Conservation (phyloP, 2,797 vertebrate species). For the Cirrhinus mrigala region DNA sequence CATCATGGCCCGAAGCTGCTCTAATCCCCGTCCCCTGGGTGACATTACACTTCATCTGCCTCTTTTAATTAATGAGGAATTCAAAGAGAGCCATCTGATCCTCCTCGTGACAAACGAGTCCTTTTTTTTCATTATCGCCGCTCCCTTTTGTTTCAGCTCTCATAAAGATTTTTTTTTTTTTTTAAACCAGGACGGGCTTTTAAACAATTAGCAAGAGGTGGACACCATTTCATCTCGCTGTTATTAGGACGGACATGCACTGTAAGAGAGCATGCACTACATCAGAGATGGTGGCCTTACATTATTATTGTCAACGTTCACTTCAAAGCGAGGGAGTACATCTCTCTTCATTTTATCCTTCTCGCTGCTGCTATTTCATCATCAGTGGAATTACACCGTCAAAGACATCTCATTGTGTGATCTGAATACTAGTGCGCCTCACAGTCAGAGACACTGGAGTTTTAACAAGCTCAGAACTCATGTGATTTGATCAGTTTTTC, state of each 20-base stretch:
- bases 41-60: slow-evolving; percentile 58
- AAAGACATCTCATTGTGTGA: slow-evolving; percentile 24
- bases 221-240: slow-evolving; percentile 21
- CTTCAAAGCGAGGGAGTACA: slow-evolving; percentile 36
- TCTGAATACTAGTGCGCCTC: slow-evolving; percentile 8
- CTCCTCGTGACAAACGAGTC: slow-evolving; percentile 42
- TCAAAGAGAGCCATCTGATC: slow-evolving; percentile 50
- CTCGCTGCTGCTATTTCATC: slow-evolving; percentile 28
- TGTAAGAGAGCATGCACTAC: slow-evolving; percentile 16
- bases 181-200: slow-evolving; percentile 41
- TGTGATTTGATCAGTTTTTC: background rate
- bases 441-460: slow-evolving; percentile 7
- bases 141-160: slow-evolving; percentile 14
- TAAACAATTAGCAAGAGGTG: slow-evolving; percentile 53
- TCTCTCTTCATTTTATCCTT: slow-evolving; percentile 16
- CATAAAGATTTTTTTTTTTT: slow-evolving; percentile 20
- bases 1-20: slow-evolving; percentile 37
- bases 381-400: slow-evolving; percentile 32
- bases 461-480: background rate
- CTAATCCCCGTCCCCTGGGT: slow-evolving; percentile 59
- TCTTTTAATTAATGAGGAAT: slow-evolving; percentile 61
- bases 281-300: slow-evolving; percentile 28
- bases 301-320: slow-evolving; percentile 41
- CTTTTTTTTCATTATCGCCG: slow-evolving; percentile 19
- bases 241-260: background rate